phyloP scores from a whole-genome alignment of 2,888 invertebrate genomes.

The Temnothorax rugatulus region DNA sequence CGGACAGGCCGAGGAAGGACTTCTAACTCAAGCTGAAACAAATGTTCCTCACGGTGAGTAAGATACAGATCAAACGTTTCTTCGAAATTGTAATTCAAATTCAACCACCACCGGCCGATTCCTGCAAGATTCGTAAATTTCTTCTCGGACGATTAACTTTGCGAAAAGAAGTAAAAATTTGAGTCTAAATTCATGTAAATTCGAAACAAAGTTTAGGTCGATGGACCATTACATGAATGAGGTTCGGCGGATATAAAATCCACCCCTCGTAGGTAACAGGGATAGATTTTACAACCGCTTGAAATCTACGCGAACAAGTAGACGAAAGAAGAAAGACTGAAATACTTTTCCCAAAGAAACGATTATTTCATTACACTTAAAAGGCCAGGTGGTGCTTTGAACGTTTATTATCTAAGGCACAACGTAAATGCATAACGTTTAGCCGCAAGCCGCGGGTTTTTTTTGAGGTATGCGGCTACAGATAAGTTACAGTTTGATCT shows the following conservation, averaged over 20 bases:
- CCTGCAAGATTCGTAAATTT: not conserved
- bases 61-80: not conserved
- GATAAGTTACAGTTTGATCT: slow-evolving; percentile 39
- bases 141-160: not conserved
- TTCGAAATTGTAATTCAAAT: not conserved
- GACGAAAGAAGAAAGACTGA: not conserved
- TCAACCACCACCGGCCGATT: not conserved
- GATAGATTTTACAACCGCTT: too few relatives aligned
- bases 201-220: not conserved
- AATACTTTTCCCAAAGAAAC: slow-evolving; percentile 25
- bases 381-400: slow-evolving; percentile 54
- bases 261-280: not conserved
- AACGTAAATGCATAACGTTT: slow-evolving; percentile 69
- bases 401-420: slow-evolving; percentile 71
- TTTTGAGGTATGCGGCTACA: slow-evolving; percentile 28
- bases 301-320: slow-evolving; percentile 4
- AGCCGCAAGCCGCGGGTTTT: slow-evolving; percentile 48
- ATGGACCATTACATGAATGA: not conserved
- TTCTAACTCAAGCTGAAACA: slow-evolving; percentile 50
- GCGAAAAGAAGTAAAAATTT: not conserved
- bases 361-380: slow-evolving; percentile 22
- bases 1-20: slow-evolving; percentile 61
- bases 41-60: slow-evolving; percentile 71
- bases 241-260: not conserved
- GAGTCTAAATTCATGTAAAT: not conserved